Evolutionary conservation across 1,140 invertebrate species (phyloP), one percentile per base, ranked within the genome.

Genomic region (Metopolophium dirhodum): DNA sequence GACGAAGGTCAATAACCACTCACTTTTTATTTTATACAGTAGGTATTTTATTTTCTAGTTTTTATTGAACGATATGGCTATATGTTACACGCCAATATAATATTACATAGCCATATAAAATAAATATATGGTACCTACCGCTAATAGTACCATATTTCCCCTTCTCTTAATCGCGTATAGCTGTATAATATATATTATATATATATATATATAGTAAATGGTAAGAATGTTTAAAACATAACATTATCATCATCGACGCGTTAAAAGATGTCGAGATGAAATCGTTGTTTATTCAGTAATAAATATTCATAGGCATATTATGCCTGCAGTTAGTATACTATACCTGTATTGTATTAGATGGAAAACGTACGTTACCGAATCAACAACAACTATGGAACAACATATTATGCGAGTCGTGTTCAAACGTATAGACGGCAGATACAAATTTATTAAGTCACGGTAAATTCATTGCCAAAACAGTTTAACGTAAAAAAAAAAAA

Each of bases 1-100:
- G n/a, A 88, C 7, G 47, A 88, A 88, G 86, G 86, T 35, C 20
- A 49, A 88, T 88, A 88, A 49, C 86, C 86, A 49, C 47, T 88
- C 47, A 49, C 86, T 88, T 88, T 88, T 86, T 30, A 35, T 87
- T 11, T 30, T 86, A 23, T 22, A 83, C 35, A 37, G 20, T 35
- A 22, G 45, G 45, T 47, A 47, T 83, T 85, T 45, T 41, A 37
- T 85, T 85, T 82, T 85, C 41, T 4, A 41, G 83, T 85, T 85
- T 85, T 41, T 85, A 85, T 85, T 85, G 37, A 85, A 85, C 37
- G 23, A 9, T 77, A n/a, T 77, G 61, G 14, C 14, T 77, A n/a
- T 77, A 77, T 77, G n/a, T 77, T n/a, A n/a, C n/a, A 77, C 14
- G n/a, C n/a, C 14, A 77, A 77, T 35, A 77, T n/a, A n/a, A 68